Evolutionary conservation across 1,140 invertebrate genomes (phyloP), one percentile per base, ranked within the genome.

Genomic region (Papilio glaucus): DNA sequence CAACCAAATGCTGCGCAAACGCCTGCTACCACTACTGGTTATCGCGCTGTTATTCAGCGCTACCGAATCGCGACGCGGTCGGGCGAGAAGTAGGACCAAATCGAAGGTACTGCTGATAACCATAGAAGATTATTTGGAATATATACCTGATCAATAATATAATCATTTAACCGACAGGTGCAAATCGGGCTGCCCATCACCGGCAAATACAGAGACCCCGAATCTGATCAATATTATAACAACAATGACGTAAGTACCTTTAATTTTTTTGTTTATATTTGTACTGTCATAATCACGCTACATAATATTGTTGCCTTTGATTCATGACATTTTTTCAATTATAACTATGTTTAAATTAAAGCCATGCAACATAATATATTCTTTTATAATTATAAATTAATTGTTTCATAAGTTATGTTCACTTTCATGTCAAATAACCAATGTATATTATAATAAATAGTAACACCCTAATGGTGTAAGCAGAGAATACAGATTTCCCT

Each of bases 191-290:
- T 97, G 72, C 97, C 97, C 0, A 97, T 97, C 29, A 97, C 97
- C 13, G 97, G 97, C 65, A 97, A 97, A 92, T 97, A 97, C 79
- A 93, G 97, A 75, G 97, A 97, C 93, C 96, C 96, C 1, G 97
- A 97, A 87, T 97, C 96, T 4, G 96, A 97, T 92, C 95, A 97
- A 79, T 98, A 98, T 86, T 98, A 97, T 89, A 97, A 97, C 80
- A 97, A 97, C 79, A 96, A 97, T 69, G 95, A 97, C 87, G 97
- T 97, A 94, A 95, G 96, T 95, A 57, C 18, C 7, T 3, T 18
- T 4, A 24, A 9, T 10, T 24, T 53, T 24, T 57, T 26, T 26
- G 9, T 21, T 24, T 57, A 10, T 21, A n/a, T n/a, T n/a, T n/a
- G n/a, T n/a, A n/a, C n/a, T n/a, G n/a, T n/a, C n/a, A n/a, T n/a